These are phyloP conservation scores for Eristalis intricaria DNA, from an alignment of 2,888 invertebrate species.

Conservation along the genomic window DNA sequence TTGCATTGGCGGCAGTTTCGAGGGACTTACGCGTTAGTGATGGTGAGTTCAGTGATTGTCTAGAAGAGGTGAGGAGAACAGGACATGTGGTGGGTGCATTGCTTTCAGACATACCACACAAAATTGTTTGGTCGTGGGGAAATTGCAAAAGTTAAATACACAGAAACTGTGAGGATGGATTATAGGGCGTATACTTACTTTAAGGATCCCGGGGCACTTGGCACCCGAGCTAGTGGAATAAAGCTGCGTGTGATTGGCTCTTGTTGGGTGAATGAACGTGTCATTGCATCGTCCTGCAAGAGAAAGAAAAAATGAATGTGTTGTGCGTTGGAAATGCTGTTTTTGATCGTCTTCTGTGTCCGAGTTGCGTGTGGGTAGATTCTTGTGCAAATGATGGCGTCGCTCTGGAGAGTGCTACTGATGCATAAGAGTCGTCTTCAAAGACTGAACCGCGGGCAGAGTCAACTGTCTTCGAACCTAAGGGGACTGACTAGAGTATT, in stretches of 20 bases:
- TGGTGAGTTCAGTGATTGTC: slow-evolving; percentile 75
- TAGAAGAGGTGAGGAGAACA: slow-evolving; percentile 40
- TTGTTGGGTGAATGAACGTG: slow-evolving; percentile 76
- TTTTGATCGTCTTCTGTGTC: no score
- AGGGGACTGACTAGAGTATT: no score
- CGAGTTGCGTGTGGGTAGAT: no score
- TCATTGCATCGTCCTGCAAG: slow-evolving; percentile 75
- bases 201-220: slow-evolving; percentile 89
- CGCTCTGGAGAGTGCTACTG: no score
- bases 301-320: neutral
- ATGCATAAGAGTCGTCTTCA: no score
- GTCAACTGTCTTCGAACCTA: no score
- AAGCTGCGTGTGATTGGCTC: slow-evolving; percentile 74
- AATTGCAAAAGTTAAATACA: neutral
- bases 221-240: slow-evolving; percentile 84
- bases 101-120: neutral
- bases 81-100: neutral
- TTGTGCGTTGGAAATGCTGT: no score
- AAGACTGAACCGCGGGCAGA: no score
- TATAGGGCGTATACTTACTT: slow-evolving; percentile 83
- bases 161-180: neutral
- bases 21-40: slow-evolving; percentile 74
- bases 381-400: no score
- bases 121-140: neutral
- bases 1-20: slow-evolving; percentile 47